phyloP scores from a whole-genome alignment of 2,797 vertebrate species.

The Parotocinclus haroldoi region DNA sequence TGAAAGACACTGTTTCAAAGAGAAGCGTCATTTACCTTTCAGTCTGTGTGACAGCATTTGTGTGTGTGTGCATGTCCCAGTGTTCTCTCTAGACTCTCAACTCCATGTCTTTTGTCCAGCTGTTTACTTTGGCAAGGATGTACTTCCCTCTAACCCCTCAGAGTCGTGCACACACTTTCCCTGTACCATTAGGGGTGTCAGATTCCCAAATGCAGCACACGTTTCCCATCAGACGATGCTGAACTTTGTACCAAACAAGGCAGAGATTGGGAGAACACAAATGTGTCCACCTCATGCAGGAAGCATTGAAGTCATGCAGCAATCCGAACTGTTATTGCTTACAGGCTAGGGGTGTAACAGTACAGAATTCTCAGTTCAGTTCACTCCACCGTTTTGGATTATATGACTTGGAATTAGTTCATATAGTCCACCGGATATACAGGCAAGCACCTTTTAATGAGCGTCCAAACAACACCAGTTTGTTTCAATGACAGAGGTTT shows the following conservation, averaged over 20 bases:
- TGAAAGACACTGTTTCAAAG: background rate
- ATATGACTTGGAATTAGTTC: no score
- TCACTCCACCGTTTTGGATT: no score
- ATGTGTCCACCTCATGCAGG: constrained; percentile 12
- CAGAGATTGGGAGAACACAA: constrained; percentile 4
- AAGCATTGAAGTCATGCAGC: constrained; percentile 8
- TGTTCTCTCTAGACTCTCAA: constrained; percentile 24
- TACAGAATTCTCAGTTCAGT: no score
- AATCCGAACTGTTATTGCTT: background rate
- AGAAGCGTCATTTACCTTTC: background rate
- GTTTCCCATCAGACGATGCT: constrained; percentile 27
- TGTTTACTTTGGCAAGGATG: constrained; percentile 54
- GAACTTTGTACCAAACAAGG: constrained; percentile 25
- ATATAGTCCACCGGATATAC: no score
- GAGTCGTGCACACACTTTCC: constrained; percentile 4
- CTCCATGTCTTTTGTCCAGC: constrained; percentile 46
- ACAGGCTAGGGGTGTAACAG: no score
- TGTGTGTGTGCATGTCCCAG: background rate
- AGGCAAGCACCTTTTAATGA: no score
- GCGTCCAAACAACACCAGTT: no score
- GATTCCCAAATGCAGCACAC: constrained; percentile 28
- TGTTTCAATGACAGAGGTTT: no score
- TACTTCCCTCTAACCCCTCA: constrained; percentile 30
- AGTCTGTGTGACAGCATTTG: constrained; percentile 11
- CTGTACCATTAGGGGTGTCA: constrained; percentile 16